phyloP scores from a whole-genome alignment of 2,888 invertebrate genomes.

The Athrips mouffetella region DNA sequence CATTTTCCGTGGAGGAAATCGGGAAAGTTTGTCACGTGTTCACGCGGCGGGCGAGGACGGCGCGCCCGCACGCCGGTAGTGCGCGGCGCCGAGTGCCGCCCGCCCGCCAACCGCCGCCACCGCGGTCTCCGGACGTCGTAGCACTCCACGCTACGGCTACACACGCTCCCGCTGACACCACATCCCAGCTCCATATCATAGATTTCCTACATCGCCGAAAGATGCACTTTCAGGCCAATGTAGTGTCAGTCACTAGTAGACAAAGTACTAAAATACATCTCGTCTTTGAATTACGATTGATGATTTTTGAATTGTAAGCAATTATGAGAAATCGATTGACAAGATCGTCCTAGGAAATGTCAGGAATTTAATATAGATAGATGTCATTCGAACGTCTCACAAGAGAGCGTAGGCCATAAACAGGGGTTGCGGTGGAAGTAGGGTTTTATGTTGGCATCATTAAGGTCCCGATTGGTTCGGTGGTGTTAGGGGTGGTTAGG shows the following conservation, averaged over 20 bases:
- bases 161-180: not conserved
- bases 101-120: slow-evolving; percentile 48
- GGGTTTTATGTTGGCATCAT: slow-evolving; percentile 57
- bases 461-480: slow-evolving; percentile 68
- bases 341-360: slow-evolving; percentile 21
- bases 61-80: slow-evolving; percentile 74
- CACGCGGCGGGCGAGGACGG: slow-evolving; percentile 55
- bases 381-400: slow-evolving; percentile 3
- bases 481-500: slow-evolving; percentile 72
- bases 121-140: slow-evolving; percentile 28
- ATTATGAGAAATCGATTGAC: slow-evolving; percentile 28
- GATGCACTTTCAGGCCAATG: too few relatives aligned
- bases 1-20: slow-evolving; percentile 74
- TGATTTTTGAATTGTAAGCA: not conserved
- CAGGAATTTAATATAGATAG: slow-evolving; percentile 9
- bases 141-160: slow-evolving; percentile 17
- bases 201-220: not conserved
- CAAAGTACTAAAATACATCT: too few relatives aligned
- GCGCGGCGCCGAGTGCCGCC: slow-evolving; percentile 76
- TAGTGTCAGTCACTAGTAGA: too few relatives aligned
- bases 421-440: slow-evolving; percentile 34
- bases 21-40: slow-evolving; percentile 75
- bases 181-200: not conserved
- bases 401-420: slow-evolving; percentile 7
- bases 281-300: slow-evolving; percentile 12